These are phyloP conservation scores for Phaonia tiefii DNA, from an alignment of 2,888 invertebrate genomes.

Conservation along the genomic window DNA sequence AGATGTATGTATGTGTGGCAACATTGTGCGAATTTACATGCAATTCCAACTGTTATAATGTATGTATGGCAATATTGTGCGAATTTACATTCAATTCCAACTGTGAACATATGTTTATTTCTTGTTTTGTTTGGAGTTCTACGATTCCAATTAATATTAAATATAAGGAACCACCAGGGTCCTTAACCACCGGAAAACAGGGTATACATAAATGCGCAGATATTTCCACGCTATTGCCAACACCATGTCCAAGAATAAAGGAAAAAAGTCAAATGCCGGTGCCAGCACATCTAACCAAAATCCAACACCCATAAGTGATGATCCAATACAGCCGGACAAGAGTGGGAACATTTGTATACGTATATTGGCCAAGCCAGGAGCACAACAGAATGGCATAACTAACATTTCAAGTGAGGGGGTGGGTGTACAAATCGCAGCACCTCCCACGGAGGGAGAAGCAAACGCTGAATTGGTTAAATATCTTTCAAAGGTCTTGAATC, in stretches of 20 bases:
- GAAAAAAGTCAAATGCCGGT: slow-evolving; percentile 66
- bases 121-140: not conserved
- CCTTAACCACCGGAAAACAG: too few relatives aligned
- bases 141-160: too few relatives aligned
- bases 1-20: too few relatives aligned
- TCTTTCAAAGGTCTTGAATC: slow-evolving; percentile 85
- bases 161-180: too few relatives aligned
- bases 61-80: too few relatives aligned
- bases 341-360: slow-evolving; percentile 84
- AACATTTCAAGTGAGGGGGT: slow-evolving; percentile 85
- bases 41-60: too few relatives aligned
- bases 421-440: slow-evolving; percentile 88
- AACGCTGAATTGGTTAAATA: slow-evolving; percentile 89
- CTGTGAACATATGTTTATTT: slow-evolving; percentile 43
- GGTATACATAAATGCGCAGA: slow-evolving; percentile 40
- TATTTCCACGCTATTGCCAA: slow-evolving; percentile 28
- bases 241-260: slow-evolving; percentile 75
- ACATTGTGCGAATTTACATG: too few relatives aligned
- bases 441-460: slow-evolving; percentile 91
- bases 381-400: slow-evolving; percentile 86
- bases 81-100: not conserved
- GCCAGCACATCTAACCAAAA: not conserved
- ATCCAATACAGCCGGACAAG: slow-evolving; percentile 81
- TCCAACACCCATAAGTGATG: slow-evolving; percentile 24
- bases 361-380: slow-evolving; percentile 88